Percentiles rank a stretch among this genome's conserved stretches.
These are phyloP conservation scores for Myotis daubentonii DNA, from an alignment of 2,797 vertebrate genomes.

Conservation along the genomic window DNA sequence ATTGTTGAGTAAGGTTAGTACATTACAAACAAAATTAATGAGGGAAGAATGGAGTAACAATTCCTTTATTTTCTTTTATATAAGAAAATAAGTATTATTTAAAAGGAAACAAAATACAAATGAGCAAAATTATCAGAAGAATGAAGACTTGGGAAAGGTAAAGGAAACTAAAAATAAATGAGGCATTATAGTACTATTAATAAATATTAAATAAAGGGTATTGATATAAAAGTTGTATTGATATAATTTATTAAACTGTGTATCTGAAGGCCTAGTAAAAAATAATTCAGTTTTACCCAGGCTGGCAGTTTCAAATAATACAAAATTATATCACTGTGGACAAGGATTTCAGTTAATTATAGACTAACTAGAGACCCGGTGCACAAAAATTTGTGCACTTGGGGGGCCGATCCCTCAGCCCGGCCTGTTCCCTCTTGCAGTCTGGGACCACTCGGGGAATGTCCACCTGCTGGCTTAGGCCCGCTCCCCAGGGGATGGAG, in stretches of 20 bases:
- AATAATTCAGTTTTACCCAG: conserved; percentile 3
- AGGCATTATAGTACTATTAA: neutral
- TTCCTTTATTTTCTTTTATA: neutral
- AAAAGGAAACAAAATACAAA: neutral
- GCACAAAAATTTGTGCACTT: too few species aligned
- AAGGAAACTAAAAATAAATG: neutral
- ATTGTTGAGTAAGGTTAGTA: neutral
- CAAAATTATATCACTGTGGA: neutral
- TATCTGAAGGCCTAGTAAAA: neutral
- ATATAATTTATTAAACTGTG: neutral
- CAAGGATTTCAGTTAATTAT: neutral
- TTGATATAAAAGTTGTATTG: neutral
- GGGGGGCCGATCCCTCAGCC: too few species aligned
- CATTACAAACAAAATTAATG: neutral
- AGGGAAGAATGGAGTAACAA: neutral
- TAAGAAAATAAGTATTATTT: neutral
- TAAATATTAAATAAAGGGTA: neutral
- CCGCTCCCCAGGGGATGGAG: too few species aligned
- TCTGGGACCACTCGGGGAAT: too few species aligned
- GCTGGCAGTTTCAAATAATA: neutral
- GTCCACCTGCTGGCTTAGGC: too few species aligned
- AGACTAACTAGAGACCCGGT: neutral
- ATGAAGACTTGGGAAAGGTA: neutral
- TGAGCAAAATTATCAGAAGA: neutral
- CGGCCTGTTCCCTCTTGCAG: too few species aligned